Base-by-base conservation (phyloP, 2,797 vertebrate species). In the Brachyrhaphis roseni region DNA sequence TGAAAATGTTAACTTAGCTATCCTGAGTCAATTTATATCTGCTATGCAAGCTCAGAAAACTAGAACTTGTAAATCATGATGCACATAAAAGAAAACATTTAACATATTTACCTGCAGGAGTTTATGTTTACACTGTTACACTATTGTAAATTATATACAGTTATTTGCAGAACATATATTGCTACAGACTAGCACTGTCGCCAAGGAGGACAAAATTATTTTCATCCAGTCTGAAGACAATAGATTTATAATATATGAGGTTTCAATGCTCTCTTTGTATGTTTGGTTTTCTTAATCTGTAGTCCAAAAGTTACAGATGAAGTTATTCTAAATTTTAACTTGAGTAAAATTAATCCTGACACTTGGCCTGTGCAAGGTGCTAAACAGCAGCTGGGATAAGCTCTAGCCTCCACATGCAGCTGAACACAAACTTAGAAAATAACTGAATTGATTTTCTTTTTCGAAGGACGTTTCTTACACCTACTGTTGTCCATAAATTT, bases 1-100 rank as follows among this genome's bases (percentile, higher is more conserved):
- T 47, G 80, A 90, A 84, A 79, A 89, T 83, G 88, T 77, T 78
- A 76, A 70, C 75, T 53, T 53, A 82, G 77, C 88, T 89, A 87
- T 79, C 81, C 28, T 5, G 23, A 79, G 79, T 81, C 74, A 64
- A 84, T 89, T 88, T 81, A 88, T 73, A 76, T 84, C 83, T 80
- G 74, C 86, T 80, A 76, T 74, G 49, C 49, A 23, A 74, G 62
- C 36, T 49, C 59, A 81, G 71, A 39, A 59, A 87, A 43, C 23
- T 2, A 64, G 57, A 23, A 64, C 74, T 77, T 82, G 72, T 87
- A 87, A 88, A 86, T 89, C 77, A 87, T 26, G 26, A 36, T 49
- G 51, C 45, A 79, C 78, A 84, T 87, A 18, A 66, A 84, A 83
- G 90, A 81, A 75, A 84, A 81, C 12, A 81, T 87, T 84, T 89